Evolutionary conservation across 1,140 invertebrate species (phyloP).

Genomic region (Manduca sexta): DNA sequence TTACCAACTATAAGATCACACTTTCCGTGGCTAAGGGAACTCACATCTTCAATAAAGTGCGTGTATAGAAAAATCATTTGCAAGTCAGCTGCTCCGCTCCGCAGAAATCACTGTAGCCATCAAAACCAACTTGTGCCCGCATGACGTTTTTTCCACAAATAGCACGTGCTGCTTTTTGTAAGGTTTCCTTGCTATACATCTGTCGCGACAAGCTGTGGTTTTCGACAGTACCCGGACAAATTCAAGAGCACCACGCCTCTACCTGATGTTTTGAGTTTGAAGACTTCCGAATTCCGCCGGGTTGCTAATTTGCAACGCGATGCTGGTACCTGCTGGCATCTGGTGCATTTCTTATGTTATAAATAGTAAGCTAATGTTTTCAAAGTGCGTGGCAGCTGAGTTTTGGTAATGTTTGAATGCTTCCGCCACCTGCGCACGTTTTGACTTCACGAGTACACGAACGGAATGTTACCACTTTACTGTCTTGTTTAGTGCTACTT

Average conservation of each 20-base stretch:
- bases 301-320: slow-evolving; percentile 58
- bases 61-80: no score
- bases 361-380: slow-evolving; percentile 45
- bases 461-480: neutral
- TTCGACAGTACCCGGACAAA: slow-evolving; percentile 25
- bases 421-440: slow-evolving; percentile 7
- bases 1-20: no score
- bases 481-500: no score
- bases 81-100: slow-evolving; percentile 27
- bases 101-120: slow-evolving; percentile 44
- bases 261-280: neutral
- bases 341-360: slow-evolving; percentile 55
- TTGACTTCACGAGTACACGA: neutral
- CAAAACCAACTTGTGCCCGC: slow-evolving; percentile 60
- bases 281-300: slow-evolving; percentile 23
- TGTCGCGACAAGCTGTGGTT: slow-evolving; percentile 63
- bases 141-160: slow-evolving; percentile 50
- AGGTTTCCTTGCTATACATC: slow-evolving; percentile 56
- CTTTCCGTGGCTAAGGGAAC: no score
- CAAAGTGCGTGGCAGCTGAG: slow-evolving; percentile 28
- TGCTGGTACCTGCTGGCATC: slow-evolving; percentile 66
- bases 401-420: slow-evolving; percentile 6
- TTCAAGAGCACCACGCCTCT: slow-evolving; percentile 10
- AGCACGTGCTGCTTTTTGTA: slow-evolving; percentile 65
- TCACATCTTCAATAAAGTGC: no score